phyloP scores from a whole-genome alignment of 2,888 invertebrate genomes.

The Xestoiulus laeticollis region DNA sequence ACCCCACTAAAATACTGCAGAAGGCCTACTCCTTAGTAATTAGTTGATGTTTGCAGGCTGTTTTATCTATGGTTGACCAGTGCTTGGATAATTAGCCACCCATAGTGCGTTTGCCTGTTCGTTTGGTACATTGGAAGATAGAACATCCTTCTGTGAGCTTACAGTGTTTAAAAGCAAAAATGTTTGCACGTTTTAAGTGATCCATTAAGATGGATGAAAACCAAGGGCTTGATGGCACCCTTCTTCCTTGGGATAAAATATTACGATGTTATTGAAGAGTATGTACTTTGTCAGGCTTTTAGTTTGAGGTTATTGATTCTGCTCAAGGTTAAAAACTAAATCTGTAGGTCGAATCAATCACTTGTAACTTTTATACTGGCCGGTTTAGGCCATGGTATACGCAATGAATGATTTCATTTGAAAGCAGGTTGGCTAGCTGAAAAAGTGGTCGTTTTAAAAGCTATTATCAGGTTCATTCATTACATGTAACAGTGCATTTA shows the following conservation, averaged over 20 bases:
- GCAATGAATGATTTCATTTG: neutral
- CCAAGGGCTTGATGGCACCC: neutral
- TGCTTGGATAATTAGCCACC: neutral
- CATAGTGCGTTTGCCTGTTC: neutral
- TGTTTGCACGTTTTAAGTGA: constrained; percentile 2
- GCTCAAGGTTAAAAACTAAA: neutral
- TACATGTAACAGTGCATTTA: no score
- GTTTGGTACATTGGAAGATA: neutral
- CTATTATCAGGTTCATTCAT: no score
- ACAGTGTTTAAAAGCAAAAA: neutral
- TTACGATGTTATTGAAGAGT: neutral
- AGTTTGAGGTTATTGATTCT: constrained; percentile 28
- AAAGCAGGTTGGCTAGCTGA: neutral
- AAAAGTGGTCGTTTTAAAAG: neutral
- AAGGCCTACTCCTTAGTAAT: neutral
- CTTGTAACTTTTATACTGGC: constrained; percentile 19
- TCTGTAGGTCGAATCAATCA: neutral
- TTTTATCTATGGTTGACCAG: neutral
- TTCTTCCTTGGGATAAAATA: neutral
- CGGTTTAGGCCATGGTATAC: neutral
- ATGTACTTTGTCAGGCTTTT: constrained; percentile 1
- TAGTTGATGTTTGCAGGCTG: neutral
- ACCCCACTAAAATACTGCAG: neutral
- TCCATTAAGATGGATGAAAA: neutral
- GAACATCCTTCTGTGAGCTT: neutral